A percentile compares a stretch with the other conserved stretches of the same genome.
Conservation (phyloP, 2,797 vertebrate genomes). For the Apodemus agrarius region DNA sequence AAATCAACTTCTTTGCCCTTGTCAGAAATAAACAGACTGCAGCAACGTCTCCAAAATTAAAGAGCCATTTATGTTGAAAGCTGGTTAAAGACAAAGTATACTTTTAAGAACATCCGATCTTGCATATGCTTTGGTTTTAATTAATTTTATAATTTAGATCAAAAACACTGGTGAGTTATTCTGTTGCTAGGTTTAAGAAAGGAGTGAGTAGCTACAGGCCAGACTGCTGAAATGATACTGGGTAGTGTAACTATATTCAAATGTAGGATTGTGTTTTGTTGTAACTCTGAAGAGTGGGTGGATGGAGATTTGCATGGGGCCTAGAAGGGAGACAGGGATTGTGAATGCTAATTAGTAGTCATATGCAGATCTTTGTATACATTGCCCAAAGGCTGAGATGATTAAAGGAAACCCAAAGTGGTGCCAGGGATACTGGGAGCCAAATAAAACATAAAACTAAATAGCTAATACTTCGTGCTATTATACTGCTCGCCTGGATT, state of each 20-base stretch:
- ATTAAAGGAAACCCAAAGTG: neutral
- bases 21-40: neutral
- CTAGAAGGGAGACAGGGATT: neutral
- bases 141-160: constrained; percentile 29
- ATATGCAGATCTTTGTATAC: neutral
- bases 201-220: neutral
- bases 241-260: constrained; percentile 14
- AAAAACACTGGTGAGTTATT: constrained; percentile 12
- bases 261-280: constrained; percentile 23
- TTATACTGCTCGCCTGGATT: neutral
- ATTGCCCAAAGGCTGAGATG: constrained; percentile 24
- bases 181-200: neutral
- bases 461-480: constrained; percentile 2
- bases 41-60: constrained; percentile 28
- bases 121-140: neutral
- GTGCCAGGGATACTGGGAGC: neutral
- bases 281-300: neutral
- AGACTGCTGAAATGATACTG: constrained; percentile 13
- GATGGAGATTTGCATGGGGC: neutral
- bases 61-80: constrained; percentile 15
- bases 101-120: constrained; percentile 21
- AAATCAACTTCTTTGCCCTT: neutral
- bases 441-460: neutral
- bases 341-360: neutral
- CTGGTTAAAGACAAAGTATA: neutral